Evolutionary conservation across 2,797 vertebrate species (phyloP).

Genomic region (Monodelphis domestica): DNA sequence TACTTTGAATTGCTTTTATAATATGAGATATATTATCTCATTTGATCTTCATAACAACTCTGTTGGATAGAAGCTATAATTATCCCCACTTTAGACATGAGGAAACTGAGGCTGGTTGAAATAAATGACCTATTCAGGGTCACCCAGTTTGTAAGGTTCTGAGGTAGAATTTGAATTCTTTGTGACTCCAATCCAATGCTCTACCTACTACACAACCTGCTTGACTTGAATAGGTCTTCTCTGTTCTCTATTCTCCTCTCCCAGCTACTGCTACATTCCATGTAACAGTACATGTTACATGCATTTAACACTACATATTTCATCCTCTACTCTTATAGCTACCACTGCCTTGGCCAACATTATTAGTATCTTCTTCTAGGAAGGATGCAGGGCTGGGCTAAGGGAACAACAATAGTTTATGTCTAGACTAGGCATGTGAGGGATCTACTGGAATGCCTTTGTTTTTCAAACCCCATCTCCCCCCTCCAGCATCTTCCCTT

Average conservation of each 20-base stretch:
- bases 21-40: not conserved
- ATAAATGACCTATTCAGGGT: not conserved
- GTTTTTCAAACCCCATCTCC: not conserved
- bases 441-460: slow-evolving; percentile 5
- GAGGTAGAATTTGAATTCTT: not conserved
- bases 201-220: not conserved
- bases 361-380: no score
- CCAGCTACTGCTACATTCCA: not conserved
- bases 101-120: not conserved
- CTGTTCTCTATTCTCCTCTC: not conserved
- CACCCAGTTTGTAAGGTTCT: not conserved
- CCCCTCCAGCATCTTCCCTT: not conserved
- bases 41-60: not conserved
- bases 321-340: no score
- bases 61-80: not conserved
- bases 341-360: not conserved
- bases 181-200: not conserved
- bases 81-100: not conserved
- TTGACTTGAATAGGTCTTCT: not conserved
- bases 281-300: no score
- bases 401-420: not conserved
- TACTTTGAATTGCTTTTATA: not conserved
- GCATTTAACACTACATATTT: no score
- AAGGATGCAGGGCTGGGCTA: not conserved
- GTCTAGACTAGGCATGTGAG: not conserved